A percentile compares a stretch with the other conserved stretches of the same genome.
These are phyloP conservation scores for Plecotus auritus DNA, from an alignment of 2,113 vertebrate species.

Conservation along the genomic window DNA sequence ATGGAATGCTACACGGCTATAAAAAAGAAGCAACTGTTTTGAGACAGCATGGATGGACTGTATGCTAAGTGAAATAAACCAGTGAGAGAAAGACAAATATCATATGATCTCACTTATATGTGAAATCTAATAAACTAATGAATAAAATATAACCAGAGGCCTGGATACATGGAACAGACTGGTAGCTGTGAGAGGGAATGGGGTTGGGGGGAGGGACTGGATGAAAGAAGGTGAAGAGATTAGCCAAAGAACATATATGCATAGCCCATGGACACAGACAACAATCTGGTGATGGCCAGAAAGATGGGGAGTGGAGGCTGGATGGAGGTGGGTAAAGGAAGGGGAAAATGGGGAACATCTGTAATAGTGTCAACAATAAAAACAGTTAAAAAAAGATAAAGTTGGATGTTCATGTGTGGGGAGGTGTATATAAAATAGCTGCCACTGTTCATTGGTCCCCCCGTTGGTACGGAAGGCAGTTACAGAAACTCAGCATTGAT, in stretches of 20 bases:
- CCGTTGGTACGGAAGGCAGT: not conserved
- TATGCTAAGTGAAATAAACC: not conserved
- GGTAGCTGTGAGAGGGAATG: not conserved
- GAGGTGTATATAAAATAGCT: not conserved
- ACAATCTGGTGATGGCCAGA: not conserved
- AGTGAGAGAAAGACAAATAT: not conserved
- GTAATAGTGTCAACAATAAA: not conserved
- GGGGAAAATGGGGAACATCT: not conserved
- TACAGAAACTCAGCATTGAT: not conserved
- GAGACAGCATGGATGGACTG: not conserved
- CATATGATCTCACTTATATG: not conserved
- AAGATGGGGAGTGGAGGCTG: too few relatives aligned
- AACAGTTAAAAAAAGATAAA: not conserved
- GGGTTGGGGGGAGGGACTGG: not conserved
- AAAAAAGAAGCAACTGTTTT: not conserved
- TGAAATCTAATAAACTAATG: not conserved
- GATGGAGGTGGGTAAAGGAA: not conserved
- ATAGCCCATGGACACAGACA: not conserved
- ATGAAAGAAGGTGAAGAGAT: not conserved
- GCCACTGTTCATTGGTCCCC: not conserved
- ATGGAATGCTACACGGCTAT: not conserved
- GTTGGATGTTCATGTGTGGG: not conserved
- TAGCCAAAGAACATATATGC: not conserved
- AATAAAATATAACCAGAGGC: not conserved
- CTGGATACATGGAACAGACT: not conserved